Evolutionary conservation across 2,888 invertebrate genomes (phyloP).

Genomic region (Andricus quercusramuli): DNA sequence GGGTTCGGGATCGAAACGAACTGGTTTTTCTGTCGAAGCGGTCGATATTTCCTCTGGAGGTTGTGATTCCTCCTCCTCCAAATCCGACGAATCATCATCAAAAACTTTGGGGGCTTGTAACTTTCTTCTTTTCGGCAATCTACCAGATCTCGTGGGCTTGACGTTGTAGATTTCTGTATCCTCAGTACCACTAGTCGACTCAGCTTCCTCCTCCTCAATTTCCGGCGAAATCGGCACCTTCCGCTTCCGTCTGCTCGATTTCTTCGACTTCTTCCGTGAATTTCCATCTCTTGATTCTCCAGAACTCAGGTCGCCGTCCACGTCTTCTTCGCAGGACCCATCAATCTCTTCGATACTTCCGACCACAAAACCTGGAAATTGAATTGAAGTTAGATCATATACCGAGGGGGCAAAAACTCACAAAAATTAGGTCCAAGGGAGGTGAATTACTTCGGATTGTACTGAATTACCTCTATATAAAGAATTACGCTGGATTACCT

Average conservation of each 20-base stretch:
- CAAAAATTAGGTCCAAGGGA: too few relatives aligned
- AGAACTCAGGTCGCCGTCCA: slow-evolving; percentile 25
- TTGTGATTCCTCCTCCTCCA: slow-evolving; percentile 28
- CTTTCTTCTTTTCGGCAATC: slow-evolving; percentile 75
- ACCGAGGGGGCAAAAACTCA: too few relatives aligned
- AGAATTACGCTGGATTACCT: too few relatives aligned
- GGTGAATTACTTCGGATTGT: too few relatives aligned
- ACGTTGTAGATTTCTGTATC: slow-evolving; percentile 70
- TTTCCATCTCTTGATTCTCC: slow-evolving; percentile 27
- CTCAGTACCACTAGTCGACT: slow-evolving; percentile 58
- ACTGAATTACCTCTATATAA: too few relatives aligned
- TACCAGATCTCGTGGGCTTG: slow-evolving; percentile 78
- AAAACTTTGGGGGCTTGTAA: slow-evolving; percentile 65
- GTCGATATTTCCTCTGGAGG: slow-evolving; percentile 38
- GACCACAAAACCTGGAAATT: slow-evolving; percentile 59
- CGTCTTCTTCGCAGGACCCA: slow-evolving; percentile 55
- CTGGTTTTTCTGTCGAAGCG: neutral
- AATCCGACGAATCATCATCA: slow-evolving; percentile 53
- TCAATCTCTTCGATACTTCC: slow-evolving; percentile 74
- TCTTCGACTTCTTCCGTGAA: slow-evolving; percentile 22
- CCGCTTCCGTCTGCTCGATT: neutral
- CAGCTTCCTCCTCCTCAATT: slow-evolving; percentile 41
- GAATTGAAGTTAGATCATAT: neutral
- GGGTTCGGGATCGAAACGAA: neutral
- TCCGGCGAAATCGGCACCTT: neutral